Evolutionary conservation across 2,888 invertebrate species (phyloP).

Genomic region (Chaetogeoica ovagalla): DNA sequence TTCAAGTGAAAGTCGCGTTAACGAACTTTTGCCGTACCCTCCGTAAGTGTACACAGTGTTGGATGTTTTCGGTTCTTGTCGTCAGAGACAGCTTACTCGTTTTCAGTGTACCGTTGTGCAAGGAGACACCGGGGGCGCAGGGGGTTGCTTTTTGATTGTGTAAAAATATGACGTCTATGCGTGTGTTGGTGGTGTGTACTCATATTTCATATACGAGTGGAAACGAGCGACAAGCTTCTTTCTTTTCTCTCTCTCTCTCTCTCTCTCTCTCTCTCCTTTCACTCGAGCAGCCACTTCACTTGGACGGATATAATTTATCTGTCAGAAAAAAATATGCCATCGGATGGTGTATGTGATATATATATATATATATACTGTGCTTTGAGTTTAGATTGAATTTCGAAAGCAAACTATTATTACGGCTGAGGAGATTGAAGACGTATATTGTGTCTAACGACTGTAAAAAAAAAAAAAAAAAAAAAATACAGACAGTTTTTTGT

Average conservation of each 20-base stretch:
- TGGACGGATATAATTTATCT: conserved; percentile 43
- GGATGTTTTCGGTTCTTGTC: conserved; percentile 4
- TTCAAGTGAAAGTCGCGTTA: too few relatives aligned
- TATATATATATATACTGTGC: neutral
- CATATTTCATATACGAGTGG: conserved; percentile 16
- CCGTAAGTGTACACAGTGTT: too few relatives aligned
- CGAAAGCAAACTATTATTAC: neutral
- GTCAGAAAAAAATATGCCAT: conserved; percentile 23
- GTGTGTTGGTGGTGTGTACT: neutral
- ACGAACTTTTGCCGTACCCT: too few relatives aligned
- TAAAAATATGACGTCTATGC: conserved; percentile 18
- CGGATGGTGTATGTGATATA: neutral
- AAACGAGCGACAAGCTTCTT: neutral
- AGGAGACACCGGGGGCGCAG: neutral
- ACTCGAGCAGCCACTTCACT: conserved; percentile 18
- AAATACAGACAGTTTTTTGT: neutral
- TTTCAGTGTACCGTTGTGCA: neutral
- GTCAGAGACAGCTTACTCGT: conserved; percentile 1
- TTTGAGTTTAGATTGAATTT: conserved; percentile 23
- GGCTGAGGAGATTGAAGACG: neutral
- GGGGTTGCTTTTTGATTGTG: neutral
- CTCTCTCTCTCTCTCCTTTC: neutral
- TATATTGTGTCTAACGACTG: neutral
- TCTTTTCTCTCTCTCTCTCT: too few relatives aligned
- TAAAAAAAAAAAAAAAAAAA: conserved; percentile 8